A percentile compares a stretch with the other conserved stretches of the same genome.
Conservation (phyloP, 2,113 vertebrate genomes). For the Platycercus adscitus region DNA sequence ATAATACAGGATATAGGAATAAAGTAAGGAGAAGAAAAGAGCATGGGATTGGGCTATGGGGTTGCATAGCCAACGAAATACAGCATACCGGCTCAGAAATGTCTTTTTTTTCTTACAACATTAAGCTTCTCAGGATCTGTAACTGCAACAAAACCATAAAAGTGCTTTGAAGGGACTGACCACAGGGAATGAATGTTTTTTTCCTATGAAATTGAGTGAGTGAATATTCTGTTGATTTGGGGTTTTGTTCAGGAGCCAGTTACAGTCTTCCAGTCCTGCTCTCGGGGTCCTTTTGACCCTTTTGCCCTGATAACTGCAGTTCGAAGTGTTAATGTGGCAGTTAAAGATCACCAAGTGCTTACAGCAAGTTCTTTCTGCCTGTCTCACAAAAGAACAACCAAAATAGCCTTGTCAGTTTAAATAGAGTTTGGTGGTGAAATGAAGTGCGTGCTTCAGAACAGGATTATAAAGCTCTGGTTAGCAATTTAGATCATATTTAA, state of each 20-base stretch:
- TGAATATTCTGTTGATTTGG: background rate
- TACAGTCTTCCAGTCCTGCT: background rate
- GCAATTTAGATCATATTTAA: background rate
- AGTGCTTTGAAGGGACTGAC: background rate
- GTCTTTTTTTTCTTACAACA: background rate
- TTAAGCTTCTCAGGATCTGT: background rate
- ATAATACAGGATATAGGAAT: background rate
- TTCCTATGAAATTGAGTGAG: background rate
- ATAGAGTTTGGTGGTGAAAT: background rate
- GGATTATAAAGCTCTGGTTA: background rate
- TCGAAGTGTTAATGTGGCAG: constrained; percentile 12
- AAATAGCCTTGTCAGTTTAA: constrained; percentile 47
- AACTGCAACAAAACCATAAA: background rate
- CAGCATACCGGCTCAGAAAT: background rate
- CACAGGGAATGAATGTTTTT: background rate
- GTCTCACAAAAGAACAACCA: background rate
- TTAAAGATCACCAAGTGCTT: constrained; percentile 44
- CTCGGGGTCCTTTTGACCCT: background rate
- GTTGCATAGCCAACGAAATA: background rate
- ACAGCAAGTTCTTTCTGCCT: constrained; percentile 3
- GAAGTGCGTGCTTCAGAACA: background rate
- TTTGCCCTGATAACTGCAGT: background rate
- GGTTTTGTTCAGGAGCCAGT: background rate
- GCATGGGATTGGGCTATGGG: background rate
- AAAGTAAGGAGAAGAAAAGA: background rate